Conservation (phyloP, 2,888 invertebrate genomes). For the Hyles lineata region DNA sequence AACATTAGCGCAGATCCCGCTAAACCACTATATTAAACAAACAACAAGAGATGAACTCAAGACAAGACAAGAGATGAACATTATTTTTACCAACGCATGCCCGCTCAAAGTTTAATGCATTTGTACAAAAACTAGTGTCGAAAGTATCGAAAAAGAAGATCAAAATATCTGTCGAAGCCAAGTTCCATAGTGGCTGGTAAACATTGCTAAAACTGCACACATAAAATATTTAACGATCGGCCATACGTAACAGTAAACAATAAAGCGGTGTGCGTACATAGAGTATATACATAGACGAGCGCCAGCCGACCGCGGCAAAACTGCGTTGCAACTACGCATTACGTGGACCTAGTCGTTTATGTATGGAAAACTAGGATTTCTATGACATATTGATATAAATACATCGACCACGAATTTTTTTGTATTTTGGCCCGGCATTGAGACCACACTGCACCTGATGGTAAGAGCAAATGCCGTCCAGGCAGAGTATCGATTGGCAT, state of each 20-base stretch:
- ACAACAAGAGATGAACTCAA: too few species aligned
- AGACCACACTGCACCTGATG: too few species aligned
- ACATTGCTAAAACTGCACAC: neutral
- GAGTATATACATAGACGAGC: neutral
- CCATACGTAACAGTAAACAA: constrained; percentile 6
- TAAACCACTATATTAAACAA: too few species aligned
- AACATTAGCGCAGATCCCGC: too few species aligned
- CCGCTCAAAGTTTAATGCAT: neutral
- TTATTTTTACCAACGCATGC: neutral
- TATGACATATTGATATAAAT: too few species aligned
- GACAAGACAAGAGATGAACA: too few species aligned
- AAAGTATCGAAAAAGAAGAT: neutral
- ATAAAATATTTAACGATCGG: neutral
- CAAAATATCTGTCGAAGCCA: neutral
- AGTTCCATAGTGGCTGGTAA: neutral
- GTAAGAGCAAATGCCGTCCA: too few species aligned
- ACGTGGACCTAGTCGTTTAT: neutral
- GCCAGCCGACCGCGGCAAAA: neutral
- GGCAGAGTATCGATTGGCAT: too few species aligned
- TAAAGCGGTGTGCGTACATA: neutral
- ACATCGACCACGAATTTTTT: too few species aligned
- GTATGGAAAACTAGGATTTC: too few species aligned
- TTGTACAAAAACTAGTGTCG: neutral
- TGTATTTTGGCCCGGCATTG: too few species aligned
- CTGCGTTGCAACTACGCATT: constrained; percentile 2